These are phyloP conservation scores for Pseudococcus jackbeardsleyi DNA, from an alignment of 2,888 invertebrate genomes.

Conservation along the genomic window DNA sequence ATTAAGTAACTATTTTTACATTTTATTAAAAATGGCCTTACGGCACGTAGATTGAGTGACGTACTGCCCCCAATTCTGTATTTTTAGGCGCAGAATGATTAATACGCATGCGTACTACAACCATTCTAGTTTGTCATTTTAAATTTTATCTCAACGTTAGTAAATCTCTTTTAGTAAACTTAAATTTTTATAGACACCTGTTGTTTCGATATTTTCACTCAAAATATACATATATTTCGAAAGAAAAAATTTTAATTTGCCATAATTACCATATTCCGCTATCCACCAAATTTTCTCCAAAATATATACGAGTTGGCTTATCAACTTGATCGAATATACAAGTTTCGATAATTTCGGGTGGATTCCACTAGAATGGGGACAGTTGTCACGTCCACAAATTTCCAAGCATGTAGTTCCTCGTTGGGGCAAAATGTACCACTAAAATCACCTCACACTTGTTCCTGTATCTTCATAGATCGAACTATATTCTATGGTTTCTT, in stretches of 20 bases:
- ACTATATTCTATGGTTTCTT: background rate
- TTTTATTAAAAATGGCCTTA: conserved; percentile 63
- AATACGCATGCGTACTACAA: conserved; percentile 62
- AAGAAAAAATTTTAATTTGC: background rate
- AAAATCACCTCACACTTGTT: background rate
- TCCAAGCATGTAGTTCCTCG: background rate
- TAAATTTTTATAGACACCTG: conserved; percentile 60
- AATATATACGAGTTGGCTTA: background rate
- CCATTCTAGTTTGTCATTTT: conserved; percentile 60
- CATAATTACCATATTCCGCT: background rate
- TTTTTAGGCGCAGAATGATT: conserved; percentile 60
- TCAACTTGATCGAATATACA: background rate
- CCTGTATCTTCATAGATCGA: background rate
- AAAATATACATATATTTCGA: background rate
- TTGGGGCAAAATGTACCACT: background rate
- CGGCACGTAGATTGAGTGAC: conserved; percentile 63
- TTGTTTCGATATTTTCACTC: conserved; percentile 44
- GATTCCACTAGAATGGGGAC: background rate
- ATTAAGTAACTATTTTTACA: conserved; percentile 63
- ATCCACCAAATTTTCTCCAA: too few relatives aligned
- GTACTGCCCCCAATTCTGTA: conserved; percentile 64
- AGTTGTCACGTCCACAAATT: conserved; percentile 13
- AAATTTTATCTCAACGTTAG: conserved; percentile 61
- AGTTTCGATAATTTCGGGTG: conserved; percentile 23
- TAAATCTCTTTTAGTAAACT: conserved; percentile 60